Evolutionary conservation across 2,888 invertebrate genomes (phyloP).

Genomic region (Liodrosophila aerea): DNA sequence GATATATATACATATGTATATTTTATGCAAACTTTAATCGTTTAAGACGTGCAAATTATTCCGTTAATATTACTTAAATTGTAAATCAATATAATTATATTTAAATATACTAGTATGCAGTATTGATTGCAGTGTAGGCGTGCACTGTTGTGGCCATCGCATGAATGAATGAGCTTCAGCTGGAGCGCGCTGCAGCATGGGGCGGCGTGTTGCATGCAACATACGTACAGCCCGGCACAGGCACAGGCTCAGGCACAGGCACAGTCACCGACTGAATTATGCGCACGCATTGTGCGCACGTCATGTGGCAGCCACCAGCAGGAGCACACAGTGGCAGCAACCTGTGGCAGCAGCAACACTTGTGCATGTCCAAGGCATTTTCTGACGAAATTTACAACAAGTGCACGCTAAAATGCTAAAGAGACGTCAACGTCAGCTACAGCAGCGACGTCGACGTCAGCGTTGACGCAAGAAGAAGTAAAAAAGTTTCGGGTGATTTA

Average conservation of each 20-base stretch:
- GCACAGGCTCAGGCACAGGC: conserved; percentile 15
- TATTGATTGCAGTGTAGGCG: neutral
- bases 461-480: conserved; percentile 6
- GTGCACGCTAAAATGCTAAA: conserved; percentile 69
- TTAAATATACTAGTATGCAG: too few species aligned
- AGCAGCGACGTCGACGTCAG: conserved; percentile 21
- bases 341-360: conserved; percentile 50
- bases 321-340: conserved; percentile 13
- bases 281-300: conserved; percentile 79
- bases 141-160: conserved; percentile 31
- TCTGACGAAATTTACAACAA: conserved; percentile 77
- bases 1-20: too few species aligned
- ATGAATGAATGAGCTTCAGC: conserved; percentile 73
- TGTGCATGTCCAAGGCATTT: conserved; percentile 64
- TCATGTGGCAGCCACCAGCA: conserved; percentile 53
- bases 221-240: conserved; percentile 31
- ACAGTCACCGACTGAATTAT: conserved; percentile 67
- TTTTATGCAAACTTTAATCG: too few species aligned
- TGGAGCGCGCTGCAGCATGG: conserved; percentile 40
- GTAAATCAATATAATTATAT: too few species aligned
- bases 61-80: too few species aligned
- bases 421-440: conserved; percentile 47
- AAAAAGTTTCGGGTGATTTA: conserved; percentile 55
- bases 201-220: conserved; percentile 72
- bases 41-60: too few species aligned